A percentile compares a stretch with the other conserved stretches of the same genome.
Evolutionary conservation across 2,113 vertebrate species (phyloP).

Genomic region (Catharus bicknelli): DNA sequence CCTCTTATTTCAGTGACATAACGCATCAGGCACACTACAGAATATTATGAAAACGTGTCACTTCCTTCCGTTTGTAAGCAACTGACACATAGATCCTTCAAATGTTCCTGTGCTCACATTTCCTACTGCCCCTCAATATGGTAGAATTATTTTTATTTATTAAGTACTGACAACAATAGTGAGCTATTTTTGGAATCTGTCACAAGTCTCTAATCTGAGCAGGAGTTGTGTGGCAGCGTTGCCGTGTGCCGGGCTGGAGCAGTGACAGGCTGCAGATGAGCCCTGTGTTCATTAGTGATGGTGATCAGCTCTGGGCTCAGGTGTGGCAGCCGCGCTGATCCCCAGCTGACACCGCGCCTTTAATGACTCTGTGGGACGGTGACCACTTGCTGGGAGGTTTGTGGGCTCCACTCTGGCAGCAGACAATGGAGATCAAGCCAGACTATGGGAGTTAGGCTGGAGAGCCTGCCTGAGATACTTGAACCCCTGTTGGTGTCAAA

Average conservation of each 20-base stretch:
- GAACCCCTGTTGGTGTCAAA: conserved; percentile 69
- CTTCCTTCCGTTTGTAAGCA: neutral
- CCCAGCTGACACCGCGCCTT: conserved; percentile 74
- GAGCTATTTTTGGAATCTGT: conserved; percentile 53
- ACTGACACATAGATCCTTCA: neutral
- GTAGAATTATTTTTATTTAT: conserved; percentile 16
- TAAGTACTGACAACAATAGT: neutral
- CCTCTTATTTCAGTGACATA: neutral
- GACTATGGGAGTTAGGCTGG: conserved; percentile 59
- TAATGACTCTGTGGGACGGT: conserved; percentile 76
- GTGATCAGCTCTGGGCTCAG: conserved; percentile 74
- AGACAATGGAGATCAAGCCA: conserved; percentile 77
- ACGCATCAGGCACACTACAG: neutral
- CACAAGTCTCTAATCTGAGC: conserved; percentile 69
- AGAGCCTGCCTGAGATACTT: conserved; percentile 66
- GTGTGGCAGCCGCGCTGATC: conserved; percentile 75
- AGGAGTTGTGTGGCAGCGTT: conserved; percentile 55
- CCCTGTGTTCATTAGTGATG: conserved; percentile 76
- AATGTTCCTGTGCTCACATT: neutral
- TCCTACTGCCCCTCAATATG: neutral
- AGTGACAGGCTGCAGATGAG: conserved; percentile 79
- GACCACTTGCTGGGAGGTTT: conserved; percentile 73
- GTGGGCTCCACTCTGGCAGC: conserved; percentile 48
- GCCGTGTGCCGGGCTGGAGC: conserved; percentile 53
- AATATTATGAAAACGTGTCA: neutral